phyloP scores from a whole-genome alignment of 2,888 invertebrate genomes.

The Megastigmus dorsalis region DNA sequence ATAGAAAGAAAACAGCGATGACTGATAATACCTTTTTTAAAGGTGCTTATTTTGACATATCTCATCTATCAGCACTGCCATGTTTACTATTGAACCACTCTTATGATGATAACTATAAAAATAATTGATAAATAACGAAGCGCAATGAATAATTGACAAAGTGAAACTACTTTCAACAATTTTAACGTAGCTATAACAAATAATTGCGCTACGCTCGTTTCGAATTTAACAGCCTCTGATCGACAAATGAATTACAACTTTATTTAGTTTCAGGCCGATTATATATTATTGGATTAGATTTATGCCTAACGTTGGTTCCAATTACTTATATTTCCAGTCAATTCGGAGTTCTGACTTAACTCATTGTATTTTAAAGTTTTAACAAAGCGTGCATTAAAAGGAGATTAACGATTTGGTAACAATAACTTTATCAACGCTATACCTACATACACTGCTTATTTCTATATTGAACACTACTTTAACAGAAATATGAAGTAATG shows the following conservation, averaged over 20 bases:
- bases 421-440: conserved; percentile 47
- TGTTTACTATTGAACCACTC: conserved; percentile 20
- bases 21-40: conserved; percentile 36
- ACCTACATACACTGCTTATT: conserved; percentile 49
- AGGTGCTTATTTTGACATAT: conserved; percentile 28
- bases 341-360: conserved; percentile 14
- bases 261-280: conserved; percentile 21
- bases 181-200: conserved; percentile 44
- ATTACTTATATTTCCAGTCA: conserved; percentile 38
- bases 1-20: conserved; percentile 46
- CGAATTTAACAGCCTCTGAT: conserved; percentile 32
- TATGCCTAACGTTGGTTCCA: conserved; percentile 1
- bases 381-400: conserved; percentile 46
- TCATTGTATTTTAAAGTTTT: conserved; percentile 29
- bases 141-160: conserved; percentile 43
- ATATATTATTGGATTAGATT: conserved; percentile 18
- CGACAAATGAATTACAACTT: conserved; percentile 26
- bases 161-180: conserved; percentile 42
- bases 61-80: conserved; percentile 33
- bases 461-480: conserved; percentile 50
- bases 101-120: conserved; percentile 35
- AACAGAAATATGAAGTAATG: conserved; percentile 44
- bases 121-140: conserved; percentile 30
- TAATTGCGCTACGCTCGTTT: conserved; percentile 28
- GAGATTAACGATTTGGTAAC: conserved; percentile 50